phyloP scores from a whole-genome alignment of 2,113 vertebrate species.

The Rynchops niger region DNA sequence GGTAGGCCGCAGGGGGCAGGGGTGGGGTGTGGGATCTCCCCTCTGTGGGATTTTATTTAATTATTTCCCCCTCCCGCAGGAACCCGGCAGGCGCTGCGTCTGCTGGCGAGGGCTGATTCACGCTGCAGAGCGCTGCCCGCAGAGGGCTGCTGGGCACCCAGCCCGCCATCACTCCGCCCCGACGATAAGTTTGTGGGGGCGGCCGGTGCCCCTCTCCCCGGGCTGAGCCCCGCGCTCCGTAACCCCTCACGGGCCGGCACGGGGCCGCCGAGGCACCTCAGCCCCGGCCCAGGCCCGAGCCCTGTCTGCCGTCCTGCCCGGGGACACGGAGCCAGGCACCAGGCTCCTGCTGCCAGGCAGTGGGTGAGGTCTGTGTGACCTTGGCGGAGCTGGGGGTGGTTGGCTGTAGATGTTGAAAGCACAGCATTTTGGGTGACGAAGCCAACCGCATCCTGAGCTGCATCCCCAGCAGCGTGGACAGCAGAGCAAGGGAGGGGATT shows the following conservation, averaged over 20 bases:
- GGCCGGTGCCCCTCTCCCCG: too few relatives aligned
- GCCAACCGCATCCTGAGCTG: neutral
- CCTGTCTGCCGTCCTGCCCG: rapidly evolving
- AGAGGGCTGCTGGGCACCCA: neutral
- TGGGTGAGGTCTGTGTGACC: too few relatives aligned
- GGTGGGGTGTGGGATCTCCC: too few relatives aligned
- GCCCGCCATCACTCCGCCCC: neutral
- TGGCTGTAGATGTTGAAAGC: neutral
- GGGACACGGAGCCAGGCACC: rapidly evolving
- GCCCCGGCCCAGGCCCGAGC: too few relatives aligned
- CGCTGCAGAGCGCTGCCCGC: neutral
- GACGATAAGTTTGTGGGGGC: neutral
- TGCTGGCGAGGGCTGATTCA: neutral
- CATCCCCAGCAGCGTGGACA: neutral
- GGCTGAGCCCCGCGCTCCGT: neutral
- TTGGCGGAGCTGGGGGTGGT: too few relatives aligned
- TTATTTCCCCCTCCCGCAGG: too few relatives aligned
- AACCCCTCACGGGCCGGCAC: rapidly evolving
- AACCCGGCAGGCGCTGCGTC: neutral
- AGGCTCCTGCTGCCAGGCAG: rapidly evolving
- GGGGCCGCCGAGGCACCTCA: neutral
- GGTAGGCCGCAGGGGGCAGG: neutral
- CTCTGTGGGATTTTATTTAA: neutral
- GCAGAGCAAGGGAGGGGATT: neutral
- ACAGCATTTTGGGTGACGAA: neutral